Percentiles rank a stretch among this genome's conserved stretches.
phyloP scores from a whole-genome alignment of 2,113 vertebrate species.

The Panthera leo region DNA sequence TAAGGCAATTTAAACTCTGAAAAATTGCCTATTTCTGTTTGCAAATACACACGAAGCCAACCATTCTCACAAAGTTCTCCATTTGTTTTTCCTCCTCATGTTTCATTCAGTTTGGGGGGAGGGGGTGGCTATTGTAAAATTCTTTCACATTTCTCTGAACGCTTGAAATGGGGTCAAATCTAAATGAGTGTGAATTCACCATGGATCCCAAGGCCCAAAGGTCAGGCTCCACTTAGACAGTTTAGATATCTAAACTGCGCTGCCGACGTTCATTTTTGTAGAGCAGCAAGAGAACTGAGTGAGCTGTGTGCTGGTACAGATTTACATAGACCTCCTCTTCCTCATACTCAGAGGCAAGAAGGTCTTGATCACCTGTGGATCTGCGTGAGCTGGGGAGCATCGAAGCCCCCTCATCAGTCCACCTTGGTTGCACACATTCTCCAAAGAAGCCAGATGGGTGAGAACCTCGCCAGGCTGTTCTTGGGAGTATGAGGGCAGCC shows the following conservation, averaged over 20 bases:
- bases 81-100: neutral
- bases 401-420: constrained; percentile 13
- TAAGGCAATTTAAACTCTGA: constrained; percentile 53
- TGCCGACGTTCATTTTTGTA: neutral
- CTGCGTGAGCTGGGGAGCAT: neutral
- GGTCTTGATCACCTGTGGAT: neutral
- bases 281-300: neutral
- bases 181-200: neutral
- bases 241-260: neutral
- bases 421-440: constrained; percentile 41
- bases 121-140: neutral
- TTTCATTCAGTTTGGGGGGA: neutral
- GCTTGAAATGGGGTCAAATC: constrained; percentile 32
- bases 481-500: constrained; percentile 84
- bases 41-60: neutral
- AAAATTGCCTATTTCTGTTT: constrained; percentile 43
- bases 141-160: constrained; percentile 10
- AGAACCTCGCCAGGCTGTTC: constrained; percentile 86
- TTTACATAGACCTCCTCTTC: neutral
- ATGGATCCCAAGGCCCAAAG: neutral
- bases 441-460: constrained; percentile 73
- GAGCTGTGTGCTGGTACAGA: neutral
- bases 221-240: constrained; percentile 50
- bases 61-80: neutral
- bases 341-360: neutral